Evolutionary conservation across 2,888 invertebrate species (phyloP).

Genomic region (Mythimna ferrago): DNA sequence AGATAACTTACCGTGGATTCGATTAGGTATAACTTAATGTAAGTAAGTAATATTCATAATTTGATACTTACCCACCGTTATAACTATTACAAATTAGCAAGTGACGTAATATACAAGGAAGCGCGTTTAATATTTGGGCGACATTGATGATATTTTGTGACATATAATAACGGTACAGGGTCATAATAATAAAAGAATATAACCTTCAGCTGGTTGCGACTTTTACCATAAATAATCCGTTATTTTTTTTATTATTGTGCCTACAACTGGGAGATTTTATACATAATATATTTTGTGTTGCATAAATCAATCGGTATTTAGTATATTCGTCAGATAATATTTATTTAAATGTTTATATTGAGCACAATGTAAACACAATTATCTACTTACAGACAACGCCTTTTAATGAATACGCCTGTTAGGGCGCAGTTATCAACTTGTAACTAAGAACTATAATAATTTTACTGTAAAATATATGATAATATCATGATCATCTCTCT

Average conservation of each 20-base stretch:
- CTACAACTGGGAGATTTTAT: background rate
- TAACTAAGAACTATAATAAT: too few species aligned
- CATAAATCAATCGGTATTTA: background rate
- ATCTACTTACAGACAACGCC: too few species aligned
- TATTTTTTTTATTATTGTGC: background rate
- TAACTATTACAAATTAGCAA: background rate
- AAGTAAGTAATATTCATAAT: background rate
- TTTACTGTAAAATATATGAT: too few species aligned
- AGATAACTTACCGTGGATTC: background rate
- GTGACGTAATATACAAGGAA: constrained; percentile 23
- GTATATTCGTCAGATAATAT: background rate
- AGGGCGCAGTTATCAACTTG: too few species aligned
- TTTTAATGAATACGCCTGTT: too few species aligned
- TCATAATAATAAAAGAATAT: constrained; percentile 10
- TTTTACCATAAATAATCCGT: background rate
- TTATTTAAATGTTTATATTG: too few species aligned
- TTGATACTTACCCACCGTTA: background rate
- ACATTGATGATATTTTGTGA: constrained; percentile 11
- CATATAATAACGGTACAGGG: constrained; percentile 3
- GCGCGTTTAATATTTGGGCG: constrained; percentile 9
- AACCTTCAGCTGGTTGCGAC: constrained; percentile 11
- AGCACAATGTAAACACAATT: too few species aligned
- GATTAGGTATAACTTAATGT: background rate
- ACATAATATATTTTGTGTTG: background rate
- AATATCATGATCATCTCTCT: too few species aligned